Percentiles rank a stretch among this genome's conserved stretches.
Conservation (phyloP, 1,140 invertebrate species). For the Manduca sexta region DNA sequence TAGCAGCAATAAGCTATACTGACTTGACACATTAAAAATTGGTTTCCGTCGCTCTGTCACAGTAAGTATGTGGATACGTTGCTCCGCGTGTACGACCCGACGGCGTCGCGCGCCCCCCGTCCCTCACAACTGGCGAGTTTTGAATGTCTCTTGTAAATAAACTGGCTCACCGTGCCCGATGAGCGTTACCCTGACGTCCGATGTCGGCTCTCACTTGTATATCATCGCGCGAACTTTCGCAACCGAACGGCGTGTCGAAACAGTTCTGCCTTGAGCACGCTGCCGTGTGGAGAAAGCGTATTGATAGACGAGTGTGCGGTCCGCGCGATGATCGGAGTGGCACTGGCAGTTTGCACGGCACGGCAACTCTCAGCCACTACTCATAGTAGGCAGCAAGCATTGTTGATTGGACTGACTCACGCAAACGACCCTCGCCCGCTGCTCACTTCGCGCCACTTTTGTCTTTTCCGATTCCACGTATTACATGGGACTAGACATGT, state of each 20-base stretch:
- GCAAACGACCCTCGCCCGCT: conserved; percentile 23
- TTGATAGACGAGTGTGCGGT: conserved; percentile 27
- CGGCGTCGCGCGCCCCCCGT: conserved; percentile 67
- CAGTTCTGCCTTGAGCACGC: conserved; percentile 49
- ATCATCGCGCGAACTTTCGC: conserved; percentile 72
- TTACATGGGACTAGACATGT: background rate
- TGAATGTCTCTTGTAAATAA: conserved; percentile 60
- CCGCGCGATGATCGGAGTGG: conserved; percentile 33
- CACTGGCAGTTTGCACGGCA: conserved; percentile 25
- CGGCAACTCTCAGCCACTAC: conserved; percentile 19
- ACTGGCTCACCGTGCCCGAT: conserved; percentile 68
- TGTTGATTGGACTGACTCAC: conserved; percentile 27
- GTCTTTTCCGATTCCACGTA: background rate
- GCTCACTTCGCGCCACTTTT: conserved; percentile 39
- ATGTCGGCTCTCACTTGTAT: conserved; percentile 69
- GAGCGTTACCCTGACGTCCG: conserved; percentile 66
- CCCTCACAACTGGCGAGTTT: conserved; percentile 59
- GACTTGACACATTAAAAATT: conserved; percentile 74
- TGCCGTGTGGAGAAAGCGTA: conserved; percentile 42
- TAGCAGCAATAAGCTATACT: conserved; percentile 70
- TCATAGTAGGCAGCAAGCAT: background rate
- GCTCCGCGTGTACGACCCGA: conserved; percentile 62
- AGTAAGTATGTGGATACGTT: conserved; percentile 59
- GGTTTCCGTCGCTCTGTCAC: conserved; percentile 59
- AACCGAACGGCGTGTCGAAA: conserved; percentile 66